Conservation (phyloP, 2,888 invertebrate genomes). For the Actias luna region DNA sequence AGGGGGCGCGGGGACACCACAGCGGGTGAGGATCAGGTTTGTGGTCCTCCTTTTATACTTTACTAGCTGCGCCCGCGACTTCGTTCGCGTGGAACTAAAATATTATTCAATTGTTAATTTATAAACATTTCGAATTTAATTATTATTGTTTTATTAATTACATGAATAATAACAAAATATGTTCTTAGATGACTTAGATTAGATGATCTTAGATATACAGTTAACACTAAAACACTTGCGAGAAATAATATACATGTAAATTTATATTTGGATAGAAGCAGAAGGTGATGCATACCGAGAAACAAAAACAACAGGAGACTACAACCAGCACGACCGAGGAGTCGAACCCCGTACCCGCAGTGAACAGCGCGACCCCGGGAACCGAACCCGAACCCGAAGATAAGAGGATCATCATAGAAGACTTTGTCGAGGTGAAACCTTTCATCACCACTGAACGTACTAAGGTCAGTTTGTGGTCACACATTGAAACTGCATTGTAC, state of each 20-base stretch:
- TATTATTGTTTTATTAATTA: too few relatives aligned
- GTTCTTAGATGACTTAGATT: too few relatives aligned
- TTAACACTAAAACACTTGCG: too few relatives aligned
- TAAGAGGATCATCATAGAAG: constrained; percentile 63
- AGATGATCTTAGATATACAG: too few relatives aligned
- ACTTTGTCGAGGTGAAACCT: constrained; percentile 53
- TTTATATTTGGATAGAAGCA: not conserved
- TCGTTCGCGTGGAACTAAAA: too few relatives aligned
- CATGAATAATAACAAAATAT: too few relatives aligned
- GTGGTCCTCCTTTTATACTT: too few relatives aligned
- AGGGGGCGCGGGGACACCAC: not conserved
- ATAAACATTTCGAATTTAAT: too few relatives aligned
- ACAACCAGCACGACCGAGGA: not conserved
- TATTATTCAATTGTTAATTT: too few relatives aligned
- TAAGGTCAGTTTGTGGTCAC: constrained; percentile 19
- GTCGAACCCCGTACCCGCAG: constrained; percentile 13
- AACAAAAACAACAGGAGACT: constrained; percentile 19
- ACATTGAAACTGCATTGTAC: not conserved
- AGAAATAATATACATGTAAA: too few relatives aligned
- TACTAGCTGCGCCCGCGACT: too few relatives aligned
- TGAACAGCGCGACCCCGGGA: not conserved
- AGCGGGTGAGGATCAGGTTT: too few relatives aligned
- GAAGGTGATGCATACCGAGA: constrained; percentile 19
- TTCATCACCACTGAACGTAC: constrained; percentile 13
- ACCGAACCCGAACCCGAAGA: constrained; percentile 18